phyloP scores from a whole-genome alignment of 2,797 vertebrate genomes.

The Pogonophryne albipinna region DNA sequence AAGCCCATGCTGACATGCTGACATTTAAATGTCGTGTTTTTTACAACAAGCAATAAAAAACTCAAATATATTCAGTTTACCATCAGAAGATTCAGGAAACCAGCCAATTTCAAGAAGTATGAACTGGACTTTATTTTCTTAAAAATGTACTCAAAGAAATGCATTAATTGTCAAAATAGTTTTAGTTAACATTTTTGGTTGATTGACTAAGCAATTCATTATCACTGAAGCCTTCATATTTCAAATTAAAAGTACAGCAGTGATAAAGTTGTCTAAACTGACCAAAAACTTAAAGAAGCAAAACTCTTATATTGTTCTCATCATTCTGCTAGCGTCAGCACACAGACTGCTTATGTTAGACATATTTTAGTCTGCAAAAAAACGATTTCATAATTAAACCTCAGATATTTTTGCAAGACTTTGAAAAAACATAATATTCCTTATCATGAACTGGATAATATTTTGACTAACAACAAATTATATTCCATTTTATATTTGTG shows the following conservation, averaged over 20 bases:
- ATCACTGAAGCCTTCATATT: neutral
- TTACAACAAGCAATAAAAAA: neutral
- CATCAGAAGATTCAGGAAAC: neutral
- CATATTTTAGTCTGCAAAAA: constrained; percentile 12
- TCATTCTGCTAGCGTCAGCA: neutral
- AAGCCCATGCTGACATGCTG: too few relatives aligned
- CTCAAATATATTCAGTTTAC: neutral
- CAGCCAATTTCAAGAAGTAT: neutral
- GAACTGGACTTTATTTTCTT: neutral
- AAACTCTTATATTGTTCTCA: neutral
- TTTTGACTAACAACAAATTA: constrained; percentile 32
- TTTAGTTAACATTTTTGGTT: neutral
- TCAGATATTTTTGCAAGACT: constrained; percentile 17
- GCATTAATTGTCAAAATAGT: neutral
- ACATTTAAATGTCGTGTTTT: neutral
- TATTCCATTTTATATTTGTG: constrained; percentile 28
- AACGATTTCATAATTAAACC: constrained; percentile 9
- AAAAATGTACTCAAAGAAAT: neutral
- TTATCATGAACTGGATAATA: constrained; percentile 22
- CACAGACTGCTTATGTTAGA: constrained; percentile 14
- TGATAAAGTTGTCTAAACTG: neutral
- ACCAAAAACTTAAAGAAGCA: neutral
- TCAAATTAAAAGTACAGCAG: neutral
- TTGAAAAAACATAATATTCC: constrained; percentile 12
- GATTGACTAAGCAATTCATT: neutral